Evolutionary conservation across 2,797 vertebrate genomes (phyloP).

Genomic region (Macropus fuliginosus): DNA sequence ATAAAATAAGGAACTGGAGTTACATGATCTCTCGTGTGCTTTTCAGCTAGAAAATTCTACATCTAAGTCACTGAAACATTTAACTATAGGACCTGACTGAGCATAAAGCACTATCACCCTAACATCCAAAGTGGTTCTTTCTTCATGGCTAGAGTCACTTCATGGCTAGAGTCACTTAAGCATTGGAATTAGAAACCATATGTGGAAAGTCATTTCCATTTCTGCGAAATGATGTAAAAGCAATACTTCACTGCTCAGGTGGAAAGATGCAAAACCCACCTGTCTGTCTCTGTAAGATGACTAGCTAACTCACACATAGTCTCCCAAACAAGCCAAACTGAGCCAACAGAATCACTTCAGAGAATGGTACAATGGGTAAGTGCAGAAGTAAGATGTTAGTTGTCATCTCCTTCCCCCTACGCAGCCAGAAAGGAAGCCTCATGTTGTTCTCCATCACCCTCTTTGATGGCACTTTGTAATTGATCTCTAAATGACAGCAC

Average conservation of each 20-base stretch:
- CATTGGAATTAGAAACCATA: neutral
- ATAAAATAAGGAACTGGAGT: neutral
- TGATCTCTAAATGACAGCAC: conserved; percentile 12
- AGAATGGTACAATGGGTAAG: neutral
- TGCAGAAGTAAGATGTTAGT: neutral
- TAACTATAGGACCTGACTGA: neutral
- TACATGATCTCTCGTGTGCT: neutral
- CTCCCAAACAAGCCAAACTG: conserved; percentile 48
- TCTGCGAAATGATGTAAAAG: neutral
- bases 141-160: neutral
- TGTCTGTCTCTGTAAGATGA: neutral
- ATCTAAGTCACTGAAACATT: neutral
- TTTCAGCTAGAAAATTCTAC: neutral
- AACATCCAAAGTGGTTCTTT: neutral
- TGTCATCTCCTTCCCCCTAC: neutral
- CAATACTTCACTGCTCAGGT: neutral
- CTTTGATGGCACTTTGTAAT: neutral
- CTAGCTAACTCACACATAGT: conserved; percentile 32
- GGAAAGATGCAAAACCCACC: neutral
- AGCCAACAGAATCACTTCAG: conserved; percentile 23
- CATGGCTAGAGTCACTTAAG: neutral
- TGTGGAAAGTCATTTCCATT: neutral
- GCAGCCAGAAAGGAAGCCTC: neutral
- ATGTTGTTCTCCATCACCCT: neutral
- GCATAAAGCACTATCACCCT: neutral